phyloP scores from a whole-genome alignment of 2,888 invertebrate genomes.

The Plebejus anna region DNA sequence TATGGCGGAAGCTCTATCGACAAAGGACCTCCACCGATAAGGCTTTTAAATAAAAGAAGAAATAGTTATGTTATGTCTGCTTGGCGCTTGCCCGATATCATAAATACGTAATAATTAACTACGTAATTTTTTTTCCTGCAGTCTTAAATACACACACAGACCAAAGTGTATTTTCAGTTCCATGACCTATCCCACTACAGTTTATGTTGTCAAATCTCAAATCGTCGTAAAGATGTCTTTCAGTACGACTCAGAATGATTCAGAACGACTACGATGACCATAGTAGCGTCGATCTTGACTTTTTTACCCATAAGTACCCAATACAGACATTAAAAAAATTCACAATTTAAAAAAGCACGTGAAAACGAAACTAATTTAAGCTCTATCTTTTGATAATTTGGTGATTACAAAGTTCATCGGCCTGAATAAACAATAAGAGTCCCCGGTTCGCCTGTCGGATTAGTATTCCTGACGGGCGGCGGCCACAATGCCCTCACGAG shows the following conservation, averaged over 20 bases:
- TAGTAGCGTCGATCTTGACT: no score
- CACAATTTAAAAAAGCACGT: not conserved
- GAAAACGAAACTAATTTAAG: not conserved
- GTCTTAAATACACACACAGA: not conserved
- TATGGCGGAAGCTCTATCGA: not conserved
- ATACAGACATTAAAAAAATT: no score
- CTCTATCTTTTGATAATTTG: conserved; percentile 5
- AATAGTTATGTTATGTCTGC: not conserved
- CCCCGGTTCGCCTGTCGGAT: conserved; percentile 62
- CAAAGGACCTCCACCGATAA: not conserved
- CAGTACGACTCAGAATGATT: not conserved
- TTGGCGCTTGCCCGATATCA: not conserved
- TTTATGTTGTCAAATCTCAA: not conserved
- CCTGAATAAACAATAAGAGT: conserved; percentile 53
- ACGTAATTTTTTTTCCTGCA: not conserved
- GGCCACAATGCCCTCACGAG: conserved; percentile 70
- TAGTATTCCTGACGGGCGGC: conserved; percentile 73
- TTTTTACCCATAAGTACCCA: no score
- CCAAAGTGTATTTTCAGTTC: not conserved
- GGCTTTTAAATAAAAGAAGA: not conserved
- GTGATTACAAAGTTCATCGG: conserved; percentile 54
- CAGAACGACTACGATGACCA: no score
- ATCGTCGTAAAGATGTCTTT: not conserved
- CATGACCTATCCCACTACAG: not conserved
- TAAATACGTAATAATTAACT: no score